phyloP scores from a whole-genome alignment of 2,888 invertebrate genomes.

The Anoncus sp. region DNA sequence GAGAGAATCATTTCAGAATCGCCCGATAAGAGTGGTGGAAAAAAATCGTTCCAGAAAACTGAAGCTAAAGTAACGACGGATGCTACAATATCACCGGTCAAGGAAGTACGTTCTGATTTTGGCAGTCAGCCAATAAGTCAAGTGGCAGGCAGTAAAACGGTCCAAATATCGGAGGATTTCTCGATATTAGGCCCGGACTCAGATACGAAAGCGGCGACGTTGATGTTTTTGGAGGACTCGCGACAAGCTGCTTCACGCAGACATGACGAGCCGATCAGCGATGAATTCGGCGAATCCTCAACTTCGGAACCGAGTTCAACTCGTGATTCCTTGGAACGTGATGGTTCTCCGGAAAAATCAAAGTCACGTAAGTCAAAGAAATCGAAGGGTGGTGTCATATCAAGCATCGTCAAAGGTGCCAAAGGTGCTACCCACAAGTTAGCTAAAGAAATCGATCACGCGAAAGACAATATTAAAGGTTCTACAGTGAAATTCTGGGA shows the following conservation, averaged over 20 bases:
- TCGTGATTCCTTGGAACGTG: slow-evolving; percentile 59
- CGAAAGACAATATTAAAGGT: slow-evolving; percentile 69
- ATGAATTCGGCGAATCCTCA: slow-evolving; percentile 53
- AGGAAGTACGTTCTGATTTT: slow-evolving; percentile 18
- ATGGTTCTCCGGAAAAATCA: slow-evolving; percentile 63
- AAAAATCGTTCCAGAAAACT: slow-evolving; percentile 41
- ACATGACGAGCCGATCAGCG: slow-evolving; percentile 23
- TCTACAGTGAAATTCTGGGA: slow-evolving; percentile 71
- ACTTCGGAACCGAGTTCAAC: slow-evolving; percentile 63
- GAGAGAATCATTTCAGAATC: slow-evolving; percentile 57
- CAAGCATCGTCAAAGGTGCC: slow-evolving; percentile 72
- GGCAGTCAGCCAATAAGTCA: not conserved
- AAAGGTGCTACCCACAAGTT: slow-evolving; percentile 72
- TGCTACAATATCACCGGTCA: slow-evolving; percentile 5
- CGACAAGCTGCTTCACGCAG: slow-evolving; percentile 43
- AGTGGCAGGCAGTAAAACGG: slow-evolving; percentile 11
- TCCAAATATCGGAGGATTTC: slow-evolving; percentile 55
- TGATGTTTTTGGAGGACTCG: slow-evolving; percentile 63
- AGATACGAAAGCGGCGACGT: slow-evolving; percentile 67
- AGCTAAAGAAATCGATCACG: slow-evolving; percentile 71
- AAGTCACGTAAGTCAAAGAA: slow-evolving; percentile 67
- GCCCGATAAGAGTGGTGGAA: slow-evolving; percentile 16
- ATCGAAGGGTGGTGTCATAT: slow-evolving; percentile 70
- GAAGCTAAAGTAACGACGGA: slow-evolving; percentile 30
- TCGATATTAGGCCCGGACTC: slow-evolving; percentile 41